A percentile compares a stretch with the other conserved stretches of the same genome.
These are phyloP conservation scores for Coptotermes formosanus DNA, from an alignment of 1,140 invertebrate species.

Conservation along the genomic window DNA sequence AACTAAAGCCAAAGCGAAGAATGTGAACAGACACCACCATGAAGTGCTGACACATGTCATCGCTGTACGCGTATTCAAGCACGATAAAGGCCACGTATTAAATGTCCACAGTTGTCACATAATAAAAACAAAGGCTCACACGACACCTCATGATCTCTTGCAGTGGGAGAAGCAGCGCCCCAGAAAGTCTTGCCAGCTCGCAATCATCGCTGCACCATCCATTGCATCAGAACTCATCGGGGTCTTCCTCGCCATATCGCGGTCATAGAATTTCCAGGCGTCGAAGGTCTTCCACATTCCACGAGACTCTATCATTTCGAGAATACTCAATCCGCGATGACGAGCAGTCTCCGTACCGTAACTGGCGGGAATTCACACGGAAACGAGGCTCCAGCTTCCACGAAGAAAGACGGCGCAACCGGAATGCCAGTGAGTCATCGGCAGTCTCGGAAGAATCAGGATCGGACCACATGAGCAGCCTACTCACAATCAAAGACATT, in stretches of 20 bases:
- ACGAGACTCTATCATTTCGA: conserved; percentile 46
- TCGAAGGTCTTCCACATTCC: conserved; percentile 32
- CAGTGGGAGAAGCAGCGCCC: not conserved
- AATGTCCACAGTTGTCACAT: no score
- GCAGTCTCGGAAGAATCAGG: conserved; percentile 38
- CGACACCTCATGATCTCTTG: not conserved
- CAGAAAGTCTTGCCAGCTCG: conserved; percentile 3
- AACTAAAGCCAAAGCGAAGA: no score
- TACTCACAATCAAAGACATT: not conserved
- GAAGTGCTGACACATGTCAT: no score
- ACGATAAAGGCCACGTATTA: no score
- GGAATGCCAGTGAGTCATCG: conserved; percentile 33
- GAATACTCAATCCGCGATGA: conserved; percentile 47
- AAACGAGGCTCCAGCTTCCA: conserved; percentile 50
- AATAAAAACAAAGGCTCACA: no score
- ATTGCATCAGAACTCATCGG: not conserved
- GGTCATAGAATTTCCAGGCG: conserved; percentile 2
- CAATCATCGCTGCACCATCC: not conserved
- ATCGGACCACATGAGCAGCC: not conserved
- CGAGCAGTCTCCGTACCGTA: conserved; percentile 35
- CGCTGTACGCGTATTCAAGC: no score
- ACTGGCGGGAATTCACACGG: not conserved
- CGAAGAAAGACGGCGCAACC: conserved; percentile 38
- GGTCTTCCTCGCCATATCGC: not conserved
- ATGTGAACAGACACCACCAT: no score